A percentile compares a stretch with the other conserved stretches of the same genome.
These are phyloP conservation scores for Drosophila pallidifrons DNA, from an alignment of 1,140 invertebrate genomes.

Conservation along the genomic window DNA sequence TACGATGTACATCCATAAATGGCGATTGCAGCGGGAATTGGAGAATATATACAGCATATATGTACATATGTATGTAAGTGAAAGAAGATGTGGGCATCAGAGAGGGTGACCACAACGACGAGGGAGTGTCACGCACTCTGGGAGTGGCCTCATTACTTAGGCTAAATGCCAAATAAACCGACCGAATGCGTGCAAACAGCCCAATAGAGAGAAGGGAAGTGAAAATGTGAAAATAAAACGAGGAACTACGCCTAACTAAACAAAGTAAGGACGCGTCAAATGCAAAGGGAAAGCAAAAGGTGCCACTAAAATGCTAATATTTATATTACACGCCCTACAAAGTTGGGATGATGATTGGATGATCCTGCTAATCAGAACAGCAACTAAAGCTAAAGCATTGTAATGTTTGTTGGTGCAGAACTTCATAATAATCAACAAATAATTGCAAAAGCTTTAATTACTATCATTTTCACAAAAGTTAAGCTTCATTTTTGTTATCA, in stretches of 20 bases:
- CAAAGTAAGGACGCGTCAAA: background rate
- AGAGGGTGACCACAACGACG: background rate
- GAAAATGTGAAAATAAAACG: background rate
- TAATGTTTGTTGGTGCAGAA: too few relatives aligned
- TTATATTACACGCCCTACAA: background rate
- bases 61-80: background rate
- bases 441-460: too few relatives aligned
- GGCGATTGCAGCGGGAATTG: background rate
- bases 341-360: too few relatives aligned
- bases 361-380: too few relatives aligned
- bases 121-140: constrained; percentile 20
- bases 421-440: too few relatives aligned
- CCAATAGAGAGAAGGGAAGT: background rate
- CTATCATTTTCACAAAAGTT: too few relatives aligned
- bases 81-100: background rate
- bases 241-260: background rate
- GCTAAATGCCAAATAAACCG: constrained; percentile 8
- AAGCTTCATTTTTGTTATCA: too few relatives aligned
- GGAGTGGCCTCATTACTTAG: constrained; percentile 19
- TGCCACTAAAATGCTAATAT: background rate
- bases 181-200: background rate
- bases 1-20: too few relatives aligned
- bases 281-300: background rate
- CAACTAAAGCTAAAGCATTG: too few relatives aligned
- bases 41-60: background rate